phyloP scores from a whole-genome alignment of 2,888 invertebrate genomes.

The Tridacna crocea region DNA sequence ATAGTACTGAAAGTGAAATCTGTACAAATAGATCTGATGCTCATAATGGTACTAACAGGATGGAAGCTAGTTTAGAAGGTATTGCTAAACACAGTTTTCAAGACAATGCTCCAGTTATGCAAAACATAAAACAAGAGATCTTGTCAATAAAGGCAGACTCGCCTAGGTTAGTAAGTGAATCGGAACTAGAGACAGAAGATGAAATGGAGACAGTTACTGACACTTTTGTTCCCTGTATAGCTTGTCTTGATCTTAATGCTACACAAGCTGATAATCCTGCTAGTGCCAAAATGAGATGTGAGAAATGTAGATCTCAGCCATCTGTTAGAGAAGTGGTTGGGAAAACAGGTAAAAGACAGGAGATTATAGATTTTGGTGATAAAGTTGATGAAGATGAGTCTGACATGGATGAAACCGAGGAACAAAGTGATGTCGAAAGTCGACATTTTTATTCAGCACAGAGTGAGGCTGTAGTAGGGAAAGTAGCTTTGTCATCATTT shows the following conservation, averaged over 20 bases:
- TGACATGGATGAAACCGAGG: conserved; percentile 41
- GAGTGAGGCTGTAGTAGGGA: neutral
- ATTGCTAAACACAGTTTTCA: no score
- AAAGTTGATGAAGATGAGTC: conserved; percentile 32
- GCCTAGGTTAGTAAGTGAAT: conserved; percentile 17
- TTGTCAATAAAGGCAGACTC: no score
- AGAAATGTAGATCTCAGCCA: conserved; percentile 34
- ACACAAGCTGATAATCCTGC: neutral
- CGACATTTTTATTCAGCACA: conserved; percentile 8
- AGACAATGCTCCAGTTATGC: no score
- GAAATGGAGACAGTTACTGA: conserved; percentile 31
- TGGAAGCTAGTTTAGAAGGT: no score
- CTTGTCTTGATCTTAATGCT: conserved; percentile 48
- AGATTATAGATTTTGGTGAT: conserved; percentile 48
- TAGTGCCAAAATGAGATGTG: conserved; percentile 27
- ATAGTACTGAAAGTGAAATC: neutral
- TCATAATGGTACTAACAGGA: neutral
- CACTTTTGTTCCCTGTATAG: conserved; percentile 51
- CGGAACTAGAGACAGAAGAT: conserved; percentile 57
- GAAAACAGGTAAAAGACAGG: conserved; percentile 30
- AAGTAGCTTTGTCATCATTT: conserved; percentile 31
- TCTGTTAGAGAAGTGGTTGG: conserved; percentile 38
- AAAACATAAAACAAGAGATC: no score
- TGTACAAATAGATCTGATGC: neutral
- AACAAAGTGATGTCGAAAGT: conserved; percentile 18